Conservation (phyloP, 2,797 vertebrate species). For the Gallinago solitaria region DNA sequence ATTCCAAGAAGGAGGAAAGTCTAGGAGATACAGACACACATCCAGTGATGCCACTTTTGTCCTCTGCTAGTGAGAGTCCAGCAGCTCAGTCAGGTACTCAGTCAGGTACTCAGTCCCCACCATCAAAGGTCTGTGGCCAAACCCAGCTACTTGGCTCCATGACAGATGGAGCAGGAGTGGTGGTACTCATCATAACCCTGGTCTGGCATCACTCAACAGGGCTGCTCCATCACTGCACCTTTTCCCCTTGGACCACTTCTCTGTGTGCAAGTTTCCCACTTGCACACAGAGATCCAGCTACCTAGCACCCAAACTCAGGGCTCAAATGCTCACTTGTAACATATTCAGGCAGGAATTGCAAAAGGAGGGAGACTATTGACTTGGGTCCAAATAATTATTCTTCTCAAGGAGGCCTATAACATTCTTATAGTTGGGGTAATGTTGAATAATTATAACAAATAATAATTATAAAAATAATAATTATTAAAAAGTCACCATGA, state of each 20-base stretch:
- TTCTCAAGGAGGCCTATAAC: not conserved
- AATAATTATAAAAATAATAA: not conserved
- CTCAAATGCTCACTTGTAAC: not conserved
- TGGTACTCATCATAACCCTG: not conserved
- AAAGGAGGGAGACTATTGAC: not conserved
- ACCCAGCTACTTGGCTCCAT: not conserved
- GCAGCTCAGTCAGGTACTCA: not conserved
- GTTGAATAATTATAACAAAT: not conserved
- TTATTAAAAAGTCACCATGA: not conserved
- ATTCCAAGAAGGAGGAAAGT: not conserved
- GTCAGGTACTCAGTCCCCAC: not conserved
- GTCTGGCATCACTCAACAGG: not conserved
- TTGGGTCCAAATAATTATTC: not conserved
- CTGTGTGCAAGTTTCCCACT: too few relatives aligned
- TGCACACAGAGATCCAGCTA: not conserved
- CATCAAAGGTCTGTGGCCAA: not conserved
- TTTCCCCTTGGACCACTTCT: not conserved
- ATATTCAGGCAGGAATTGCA: not conserved
- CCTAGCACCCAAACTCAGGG: not conserved
- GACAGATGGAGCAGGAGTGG: not conserved
- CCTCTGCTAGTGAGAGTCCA: not conserved
- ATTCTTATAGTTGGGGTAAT: not conserved
- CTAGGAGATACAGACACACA: fast-evolving
- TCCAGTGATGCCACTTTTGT: not conserved
- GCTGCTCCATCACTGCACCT: not conserved